Percentiles rank a stretch among this genome's conserved stretches.
Conservation (phyloP, 2,797 vertebrate genomes). For the Lepilemur ruficaudatus region DNA sequence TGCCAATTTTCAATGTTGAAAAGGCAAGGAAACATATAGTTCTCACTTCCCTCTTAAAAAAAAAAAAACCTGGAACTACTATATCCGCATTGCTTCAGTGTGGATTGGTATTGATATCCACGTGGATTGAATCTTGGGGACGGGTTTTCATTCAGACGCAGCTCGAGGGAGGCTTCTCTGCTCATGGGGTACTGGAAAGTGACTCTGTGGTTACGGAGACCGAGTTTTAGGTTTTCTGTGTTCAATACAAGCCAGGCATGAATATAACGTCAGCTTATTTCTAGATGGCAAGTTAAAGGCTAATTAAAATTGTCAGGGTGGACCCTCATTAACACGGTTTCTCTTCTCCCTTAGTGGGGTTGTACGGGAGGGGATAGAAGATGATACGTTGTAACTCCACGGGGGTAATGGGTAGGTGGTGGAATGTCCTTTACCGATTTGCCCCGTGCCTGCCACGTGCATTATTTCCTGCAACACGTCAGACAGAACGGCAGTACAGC, state of each 20-base stretch:
- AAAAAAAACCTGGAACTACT: neutral
- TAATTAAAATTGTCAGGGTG: neutral
- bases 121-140: rapidly evolving
- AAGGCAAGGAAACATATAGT: neutral
- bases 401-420: rapidly evolving
- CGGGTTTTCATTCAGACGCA: neutral
- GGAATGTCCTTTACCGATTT: neutral
- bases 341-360: neutral
- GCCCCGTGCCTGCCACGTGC: rapidly evolving
- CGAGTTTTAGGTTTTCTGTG: neutral
- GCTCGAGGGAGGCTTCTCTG: neutral
- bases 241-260: neutral
- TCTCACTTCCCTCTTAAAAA: neutral
- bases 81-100: rapidly evolving
- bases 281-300: too few species aligned
- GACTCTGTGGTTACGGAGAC: neutral
- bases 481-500: rapidly evolving
- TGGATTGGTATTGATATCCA: neutral
- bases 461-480: neutral
- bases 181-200: neutral
- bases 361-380: neutral
- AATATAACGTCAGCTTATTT: neutral
- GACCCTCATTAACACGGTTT: neutral
- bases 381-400: rapidly evolving
- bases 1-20: neutral